A percentile compares a stretch with the other conserved stretches of the same genome.
phyloP scores from a whole-genome alignment of 1,140 invertebrate genomes.

The Meloidogyne exigua region DNA sequence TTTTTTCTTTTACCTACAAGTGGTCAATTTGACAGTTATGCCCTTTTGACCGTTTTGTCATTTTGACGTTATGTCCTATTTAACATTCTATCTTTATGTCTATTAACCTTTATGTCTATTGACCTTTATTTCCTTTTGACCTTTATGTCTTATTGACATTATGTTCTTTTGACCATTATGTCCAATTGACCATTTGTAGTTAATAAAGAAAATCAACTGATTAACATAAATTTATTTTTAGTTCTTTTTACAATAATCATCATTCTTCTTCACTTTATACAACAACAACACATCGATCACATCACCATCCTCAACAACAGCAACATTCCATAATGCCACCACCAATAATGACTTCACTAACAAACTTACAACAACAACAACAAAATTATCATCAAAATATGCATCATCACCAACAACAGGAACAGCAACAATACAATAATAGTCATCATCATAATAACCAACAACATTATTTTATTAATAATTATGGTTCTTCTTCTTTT shows the following conservation, averaged over 20 bases:
- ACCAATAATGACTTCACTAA: slow-evolving; percentile 2
- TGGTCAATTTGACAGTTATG: no score
- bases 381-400: background rate
- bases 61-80: no score
- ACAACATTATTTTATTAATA: background rate
- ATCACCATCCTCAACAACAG: background rate
- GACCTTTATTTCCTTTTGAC: no score
- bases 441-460: background rate
- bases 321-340: background rate
- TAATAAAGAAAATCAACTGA: no score
- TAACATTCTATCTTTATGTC: no score
- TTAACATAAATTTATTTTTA: background rate
- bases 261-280: background rate
- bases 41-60: no score
- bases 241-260: background rate
- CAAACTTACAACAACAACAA: background rate
- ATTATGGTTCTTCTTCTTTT: background rate
- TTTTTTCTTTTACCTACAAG: no score
- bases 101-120: no score
- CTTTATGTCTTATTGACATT: no score
- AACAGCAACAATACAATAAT: background rate
- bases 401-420: background rate
- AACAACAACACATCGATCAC: background rate
- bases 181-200: no score
- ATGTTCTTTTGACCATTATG: no score